These are phyloP conservation scores for Portunus trituberculatus DNA, from an alignment of 1,140 invertebrate genomes.

Conservation along the genomic window DNA sequence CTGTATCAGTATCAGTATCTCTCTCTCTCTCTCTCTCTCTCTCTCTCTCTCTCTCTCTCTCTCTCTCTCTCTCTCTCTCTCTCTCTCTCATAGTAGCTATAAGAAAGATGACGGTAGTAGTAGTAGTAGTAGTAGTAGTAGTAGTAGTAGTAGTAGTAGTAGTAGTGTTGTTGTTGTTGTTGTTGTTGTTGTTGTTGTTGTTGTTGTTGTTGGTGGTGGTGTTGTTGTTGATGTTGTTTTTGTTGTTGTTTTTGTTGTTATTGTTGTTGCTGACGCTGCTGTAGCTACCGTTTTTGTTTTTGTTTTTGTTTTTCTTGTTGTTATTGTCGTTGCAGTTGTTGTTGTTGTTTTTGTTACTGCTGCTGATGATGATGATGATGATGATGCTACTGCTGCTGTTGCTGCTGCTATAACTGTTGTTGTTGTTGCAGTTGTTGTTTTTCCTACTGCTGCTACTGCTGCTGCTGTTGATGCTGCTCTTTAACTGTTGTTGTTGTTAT, in stretches of 20 bases:
- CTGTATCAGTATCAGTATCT: no score
- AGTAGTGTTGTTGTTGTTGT: conserved; percentile 21
- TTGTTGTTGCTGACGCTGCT: no score
- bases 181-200: conserved; percentile 18
- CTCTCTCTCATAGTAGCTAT: background rate
- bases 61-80: conserved; percentile 4
- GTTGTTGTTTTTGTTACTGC: no score
- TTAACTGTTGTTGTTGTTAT: background rate
- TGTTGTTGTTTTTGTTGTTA: no score
- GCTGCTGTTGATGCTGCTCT: no score
- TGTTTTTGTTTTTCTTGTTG: no score
- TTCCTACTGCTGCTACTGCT: background rate
- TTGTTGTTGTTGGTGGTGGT: background rate
- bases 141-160: conserved; percentile 22
- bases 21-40: conserved; percentile 20
- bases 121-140: conserved; percentile 23
- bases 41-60: conserved; percentile 20
- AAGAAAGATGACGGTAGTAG: background rate
- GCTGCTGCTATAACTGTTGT: background rate
- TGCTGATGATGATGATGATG: no score
- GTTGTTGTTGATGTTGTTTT: no score
- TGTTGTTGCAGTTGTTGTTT: conserved; percentile 16
- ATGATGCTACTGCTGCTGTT: no score
- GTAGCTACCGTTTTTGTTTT: no score
- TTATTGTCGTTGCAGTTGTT: no score